These are phyloP conservation scores for Pseudomyrmex concolor DNA, from an alignment of 1,140 invertebrate genomes.

Conservation along the genomic window DNA sequence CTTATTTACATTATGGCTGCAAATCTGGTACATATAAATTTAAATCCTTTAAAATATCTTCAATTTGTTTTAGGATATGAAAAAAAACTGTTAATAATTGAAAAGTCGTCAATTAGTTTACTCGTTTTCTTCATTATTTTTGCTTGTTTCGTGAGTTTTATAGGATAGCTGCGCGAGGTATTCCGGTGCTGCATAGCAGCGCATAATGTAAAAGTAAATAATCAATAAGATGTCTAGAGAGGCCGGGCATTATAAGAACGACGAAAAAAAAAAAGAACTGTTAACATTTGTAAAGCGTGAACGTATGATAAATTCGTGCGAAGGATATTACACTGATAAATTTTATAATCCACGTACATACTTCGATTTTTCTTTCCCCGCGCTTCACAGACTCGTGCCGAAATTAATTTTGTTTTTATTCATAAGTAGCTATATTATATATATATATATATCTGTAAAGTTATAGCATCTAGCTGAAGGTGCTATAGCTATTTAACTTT, in stretches of 20 bases:
- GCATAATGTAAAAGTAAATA: constrained; percentile 78
- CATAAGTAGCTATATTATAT: background rate
- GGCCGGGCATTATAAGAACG: constrained; percentile 77
- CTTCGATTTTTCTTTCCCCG: constrained; percentile 48
- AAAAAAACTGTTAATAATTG: constrained; percentile 49
- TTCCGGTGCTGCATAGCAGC: constrained; percentile 77
- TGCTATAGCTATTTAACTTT: constrained; percentile 49
- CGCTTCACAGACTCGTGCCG: constrained; percentile 35
- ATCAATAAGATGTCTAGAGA: constrained; percentile 77
- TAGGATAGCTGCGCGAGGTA: constrained; percentile 76
- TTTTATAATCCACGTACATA: constrained; percentile 56
- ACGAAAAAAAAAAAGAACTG: constrained; percentile 33
- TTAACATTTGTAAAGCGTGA: constrained; percentile 57
- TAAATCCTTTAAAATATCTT: constrained; percentile 64
- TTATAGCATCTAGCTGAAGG: constrained; percentile 41
- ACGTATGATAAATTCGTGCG: constrained; percentile 41
- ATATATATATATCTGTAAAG: constrained; percentile 48
- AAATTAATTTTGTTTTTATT: constrained; percentile 28
- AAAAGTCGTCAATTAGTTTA: constrained; percentile 52
- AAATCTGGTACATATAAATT: constrained; percentile 50
- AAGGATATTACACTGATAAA: constrained; percentile 54
- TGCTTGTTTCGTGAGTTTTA: constrained; percentile 56
- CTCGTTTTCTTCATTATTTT: constrained; percentile 58
- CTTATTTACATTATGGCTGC: constrained; percentile 75
- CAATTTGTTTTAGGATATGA: constrained; percentile 55